Conservation (phyloP, 2,888 invertebrate genomes). For the Julus scandinavius region DNA sequence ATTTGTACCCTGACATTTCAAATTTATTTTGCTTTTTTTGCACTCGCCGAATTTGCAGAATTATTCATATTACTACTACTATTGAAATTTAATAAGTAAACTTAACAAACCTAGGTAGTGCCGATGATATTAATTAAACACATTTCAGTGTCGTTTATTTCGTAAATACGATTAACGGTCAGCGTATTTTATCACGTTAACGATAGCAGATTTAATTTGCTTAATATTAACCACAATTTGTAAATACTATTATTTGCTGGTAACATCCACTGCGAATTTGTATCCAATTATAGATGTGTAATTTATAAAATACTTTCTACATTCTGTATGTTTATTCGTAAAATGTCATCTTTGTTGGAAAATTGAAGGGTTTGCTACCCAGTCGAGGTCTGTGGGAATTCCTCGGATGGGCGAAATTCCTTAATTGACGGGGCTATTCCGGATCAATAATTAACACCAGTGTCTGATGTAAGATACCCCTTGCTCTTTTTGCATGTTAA, state of each 20-base stretch:
- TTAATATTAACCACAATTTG: background rate
- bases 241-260: background rate
- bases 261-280: background rate
- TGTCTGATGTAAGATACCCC: too few species aligned
- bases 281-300: background rate
- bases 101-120: background rate
- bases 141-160: background rate
- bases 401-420: too few species aligned
- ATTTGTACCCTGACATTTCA: background rate
- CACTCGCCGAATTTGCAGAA: too few species aligned
- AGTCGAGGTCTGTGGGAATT: too few species aligned
- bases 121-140: background rate
- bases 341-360: too few species aligned
- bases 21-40: background rate
- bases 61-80: too few species aligned
- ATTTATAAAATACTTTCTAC: constrained; percentile 19
- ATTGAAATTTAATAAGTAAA: background rate
- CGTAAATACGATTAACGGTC: too few species aligned
- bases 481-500: too few species aligned
- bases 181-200: background rate
- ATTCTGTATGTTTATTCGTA: background rate
- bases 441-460: too few species aligned
- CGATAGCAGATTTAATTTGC: background rate
- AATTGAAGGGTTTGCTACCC: too few species aligned
- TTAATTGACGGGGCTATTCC: too few species aligned